These are phyloP conservation scores for Chondrosia reniformis DNA, from an alignment of 37 sponge, comb jelly and placozoan genomes.

Conservation along the genomic window DNA sequence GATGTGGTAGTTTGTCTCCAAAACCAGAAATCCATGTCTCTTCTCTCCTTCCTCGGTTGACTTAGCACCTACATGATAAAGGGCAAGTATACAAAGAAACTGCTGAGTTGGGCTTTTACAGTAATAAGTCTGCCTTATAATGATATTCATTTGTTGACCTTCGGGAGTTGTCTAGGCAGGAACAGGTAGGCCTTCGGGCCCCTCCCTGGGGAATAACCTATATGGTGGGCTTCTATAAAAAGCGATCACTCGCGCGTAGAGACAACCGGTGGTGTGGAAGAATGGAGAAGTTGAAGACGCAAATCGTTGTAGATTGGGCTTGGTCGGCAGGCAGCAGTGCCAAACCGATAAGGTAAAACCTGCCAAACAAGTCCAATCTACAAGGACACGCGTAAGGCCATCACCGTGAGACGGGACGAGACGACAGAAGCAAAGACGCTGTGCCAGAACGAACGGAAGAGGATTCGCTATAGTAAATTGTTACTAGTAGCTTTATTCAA, in stretches of 20 bases:
- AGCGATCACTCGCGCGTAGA: not conserved
- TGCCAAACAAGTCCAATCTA: conserved; percentile 94
- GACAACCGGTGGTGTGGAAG: not conserved
- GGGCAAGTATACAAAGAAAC: not conserved
- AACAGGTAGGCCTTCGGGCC: not conserved
- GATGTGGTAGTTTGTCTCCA: conserved; percentile 92
- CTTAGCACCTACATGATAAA: not conserved
- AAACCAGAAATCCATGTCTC: conserved; percentile 69
- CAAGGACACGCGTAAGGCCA: conserved; percentile 16
- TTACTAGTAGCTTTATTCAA: no score
- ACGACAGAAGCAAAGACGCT: not conserved
- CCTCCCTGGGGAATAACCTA: conserved; percentile 1
- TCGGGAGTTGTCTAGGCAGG: not conserved
- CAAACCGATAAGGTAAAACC: conserved; percentile 26
- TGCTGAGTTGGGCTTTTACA: not conserved
- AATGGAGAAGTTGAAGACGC: not conserved
- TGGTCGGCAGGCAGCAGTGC: conserved; percentile 76
- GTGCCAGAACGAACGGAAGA: not conserved
- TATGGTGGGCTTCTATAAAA: no score
- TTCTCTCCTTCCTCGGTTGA: not conserved
- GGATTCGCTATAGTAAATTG: not conserved
- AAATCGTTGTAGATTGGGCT: conserved; percentile 84
- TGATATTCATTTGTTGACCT: not conserved
- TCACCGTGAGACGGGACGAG: not conserved
- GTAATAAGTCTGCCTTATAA: not conserved